A percentile compares a stretch with the other conserved stretches of the same genome.
Evolutionary conservation across 1,140 invertebrate species (phyloP).

Genomic region (Cecropterus lyciades): DNA sequence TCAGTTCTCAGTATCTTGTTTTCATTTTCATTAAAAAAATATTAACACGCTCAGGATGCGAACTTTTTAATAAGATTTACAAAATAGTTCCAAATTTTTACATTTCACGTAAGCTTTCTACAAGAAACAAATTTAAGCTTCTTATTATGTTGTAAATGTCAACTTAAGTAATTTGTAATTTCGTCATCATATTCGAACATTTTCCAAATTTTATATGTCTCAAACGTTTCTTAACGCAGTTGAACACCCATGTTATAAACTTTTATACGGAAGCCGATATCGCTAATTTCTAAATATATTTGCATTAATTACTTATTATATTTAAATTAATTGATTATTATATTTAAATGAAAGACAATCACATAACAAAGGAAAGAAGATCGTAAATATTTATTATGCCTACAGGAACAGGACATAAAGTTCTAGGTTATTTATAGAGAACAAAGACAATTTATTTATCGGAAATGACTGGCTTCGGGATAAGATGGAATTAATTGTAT

Average conservation of each 20-base stretch:
- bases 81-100: no score
- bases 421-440: slow-evolving; percentile 35
- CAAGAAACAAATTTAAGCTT: no score
- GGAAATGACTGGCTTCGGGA: slow-evolving; percentile 5
- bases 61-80: no score
- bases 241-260: not conserved
- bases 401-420: slow-evolving; percentile 27
- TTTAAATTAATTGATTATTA: slow-evolving; percentile 58
- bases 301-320: slow-evolving; percentile 54
- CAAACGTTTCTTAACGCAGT: not conserved
- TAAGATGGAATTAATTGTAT: not conserved
- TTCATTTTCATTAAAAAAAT: no score
- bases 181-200: no score
- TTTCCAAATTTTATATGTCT: no score
- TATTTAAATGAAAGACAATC: slow-evolving; percentile 49
- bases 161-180: no score
- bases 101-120: no score
- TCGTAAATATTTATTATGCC: slow-evolving; percentile 29
- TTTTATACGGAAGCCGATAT: slow-evolving; percentile 25
- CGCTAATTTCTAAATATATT: slow-evolving; percentile 24
- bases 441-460: slow-evolving; percentile 30
- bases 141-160: no score
- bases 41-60: no score
- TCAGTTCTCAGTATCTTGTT: no score
- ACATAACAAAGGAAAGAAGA: slow-evolving; percentile 26